Evolutionary conservation across 1,140 invertebrate species (phyloP).

Genomic region (Penaeus japonicus): DNA sequence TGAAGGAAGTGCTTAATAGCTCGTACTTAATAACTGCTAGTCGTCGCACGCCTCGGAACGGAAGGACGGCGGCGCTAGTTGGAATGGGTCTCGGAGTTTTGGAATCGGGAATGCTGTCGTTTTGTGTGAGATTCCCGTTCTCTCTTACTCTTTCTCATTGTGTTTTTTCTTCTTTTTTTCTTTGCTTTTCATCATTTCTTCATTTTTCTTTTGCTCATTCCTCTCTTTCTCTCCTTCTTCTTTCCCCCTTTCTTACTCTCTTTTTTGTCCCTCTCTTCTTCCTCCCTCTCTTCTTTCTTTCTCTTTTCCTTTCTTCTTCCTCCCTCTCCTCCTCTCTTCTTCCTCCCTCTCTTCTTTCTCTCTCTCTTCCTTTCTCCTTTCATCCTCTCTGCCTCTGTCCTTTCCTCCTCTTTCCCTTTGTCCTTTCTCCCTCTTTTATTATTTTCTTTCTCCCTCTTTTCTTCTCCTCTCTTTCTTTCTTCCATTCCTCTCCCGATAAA

Average conservation of each 20-base stretch:
- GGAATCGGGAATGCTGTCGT: no score
- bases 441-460: background rate
- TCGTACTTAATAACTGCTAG: no score
- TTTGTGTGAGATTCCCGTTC: background rate
- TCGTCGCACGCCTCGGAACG: no score
- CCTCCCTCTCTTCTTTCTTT: no score
- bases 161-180: background rate
- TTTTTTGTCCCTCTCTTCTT: background rate
- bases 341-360: background rate
- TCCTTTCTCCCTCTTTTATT: background rate
- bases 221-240: no score
- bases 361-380: background rate
- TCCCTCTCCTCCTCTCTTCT: background rate
- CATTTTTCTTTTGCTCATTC: background rate
- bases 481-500: no score
- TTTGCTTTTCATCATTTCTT: background rate
- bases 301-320: no score
- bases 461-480: background rate
- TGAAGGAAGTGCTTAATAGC: no score
- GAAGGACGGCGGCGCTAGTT: no score
- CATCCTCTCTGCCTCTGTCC: background rate
- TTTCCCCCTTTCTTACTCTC: no score
- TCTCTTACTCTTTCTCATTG: background rate
- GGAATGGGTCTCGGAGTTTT: no score
- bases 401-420: background rate